Percentiles rank a stretch among this genome's conserved stretches.
Evolutionary conservation across 1,140 invertebrate species (phyloP).

Genomic region (Megathymus violae): DNA sequence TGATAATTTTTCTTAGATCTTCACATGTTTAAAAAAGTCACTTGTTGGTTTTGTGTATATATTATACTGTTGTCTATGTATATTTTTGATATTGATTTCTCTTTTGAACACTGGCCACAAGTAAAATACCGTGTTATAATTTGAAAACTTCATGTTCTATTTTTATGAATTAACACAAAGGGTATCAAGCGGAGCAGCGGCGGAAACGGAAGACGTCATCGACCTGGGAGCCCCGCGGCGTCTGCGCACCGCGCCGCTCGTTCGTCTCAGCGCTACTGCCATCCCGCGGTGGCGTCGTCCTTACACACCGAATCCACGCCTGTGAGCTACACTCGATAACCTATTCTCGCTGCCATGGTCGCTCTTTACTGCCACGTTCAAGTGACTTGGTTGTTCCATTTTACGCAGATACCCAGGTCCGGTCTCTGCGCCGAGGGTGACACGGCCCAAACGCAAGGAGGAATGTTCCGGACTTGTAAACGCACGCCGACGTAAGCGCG

Average conservation of each 20-base stretch:
- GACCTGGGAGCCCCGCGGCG: slow-evolving; percentile 57
- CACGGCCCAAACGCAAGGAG: slow-evolving; percentile 8
- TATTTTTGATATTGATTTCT: too few species aligned
- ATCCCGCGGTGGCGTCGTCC: slow-evolving; percentile 23
- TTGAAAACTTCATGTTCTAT: too few species aligned
- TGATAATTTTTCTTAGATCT: too few species aligned
- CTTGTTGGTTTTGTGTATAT: too few species aligned
- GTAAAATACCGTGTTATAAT: too few species aligned
- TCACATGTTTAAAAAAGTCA: too few species aligned
- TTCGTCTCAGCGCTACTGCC: not conserved
- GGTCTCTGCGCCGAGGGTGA: not conserved
- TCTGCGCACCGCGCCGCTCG: slow-evolving; percentile 14
- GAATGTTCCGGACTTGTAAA: not conserved
- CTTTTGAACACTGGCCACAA: too few species aligned
- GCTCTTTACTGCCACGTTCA: not conserved
- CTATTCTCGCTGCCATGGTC: too few species aligned
- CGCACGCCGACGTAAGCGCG: too few species aligned
- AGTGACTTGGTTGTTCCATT: not conserved
- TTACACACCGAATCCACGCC: slow-evolving; percentile 58
- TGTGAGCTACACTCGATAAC: slow-evolving; percentile 53
- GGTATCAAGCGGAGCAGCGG: too few species aligned
- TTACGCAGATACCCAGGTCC: slow-evolving; percentile 45
- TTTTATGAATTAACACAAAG: too few species aligned
- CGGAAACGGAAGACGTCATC: slow-evolving; percentile 50
- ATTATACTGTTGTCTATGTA: too few species aligned